Conservation (phyloP, 2,888 invertebrate species). For the Prosapia bicincta region DNA sequence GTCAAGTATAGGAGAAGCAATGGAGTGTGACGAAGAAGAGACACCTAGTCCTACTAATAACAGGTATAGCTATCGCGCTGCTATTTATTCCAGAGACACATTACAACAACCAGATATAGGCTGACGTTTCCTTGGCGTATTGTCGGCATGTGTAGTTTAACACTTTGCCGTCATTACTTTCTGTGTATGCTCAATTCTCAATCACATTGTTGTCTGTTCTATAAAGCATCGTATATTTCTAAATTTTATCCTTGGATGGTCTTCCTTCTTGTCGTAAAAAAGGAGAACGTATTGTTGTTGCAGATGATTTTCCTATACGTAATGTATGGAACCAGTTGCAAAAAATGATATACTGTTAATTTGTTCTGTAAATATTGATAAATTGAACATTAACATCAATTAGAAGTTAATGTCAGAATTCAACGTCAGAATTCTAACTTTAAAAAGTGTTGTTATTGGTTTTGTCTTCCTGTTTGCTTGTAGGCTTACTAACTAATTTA, state of each 20-base stretch:
- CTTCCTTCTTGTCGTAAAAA: neutral
- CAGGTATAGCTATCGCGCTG: constrained; percentile 68
- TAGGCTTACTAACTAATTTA: neutral
- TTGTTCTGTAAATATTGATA: neutral
- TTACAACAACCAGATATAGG: constrained; percentile 54
- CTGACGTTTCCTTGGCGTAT: constrained; percentile 62
- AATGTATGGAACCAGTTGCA: neutral
- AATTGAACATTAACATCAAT: neutral
- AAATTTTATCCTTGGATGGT: neutral
- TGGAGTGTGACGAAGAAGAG: constrained; percentile 42
- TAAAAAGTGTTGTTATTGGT: neutral
- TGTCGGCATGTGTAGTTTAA: constrained; percentile 77
- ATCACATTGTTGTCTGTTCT: neutral
- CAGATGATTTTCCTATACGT: neutral
- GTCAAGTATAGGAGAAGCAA: constrained; percentile 52
- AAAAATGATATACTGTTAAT: neutral
- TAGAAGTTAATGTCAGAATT: neutral
- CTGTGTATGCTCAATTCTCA: neutral
- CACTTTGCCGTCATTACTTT: neutral
- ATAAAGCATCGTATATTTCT: neutral
- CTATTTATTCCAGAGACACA: constrained; percentile 61
- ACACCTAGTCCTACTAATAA: constrained; percentile 51
- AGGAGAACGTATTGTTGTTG: neutral
- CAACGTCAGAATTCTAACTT: neutral
- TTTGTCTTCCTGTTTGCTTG: neutral